Conservation (phyloP, 1,140 invertebrate genomes). For the Hermatobates lingyangjiaoensis region DNA sequence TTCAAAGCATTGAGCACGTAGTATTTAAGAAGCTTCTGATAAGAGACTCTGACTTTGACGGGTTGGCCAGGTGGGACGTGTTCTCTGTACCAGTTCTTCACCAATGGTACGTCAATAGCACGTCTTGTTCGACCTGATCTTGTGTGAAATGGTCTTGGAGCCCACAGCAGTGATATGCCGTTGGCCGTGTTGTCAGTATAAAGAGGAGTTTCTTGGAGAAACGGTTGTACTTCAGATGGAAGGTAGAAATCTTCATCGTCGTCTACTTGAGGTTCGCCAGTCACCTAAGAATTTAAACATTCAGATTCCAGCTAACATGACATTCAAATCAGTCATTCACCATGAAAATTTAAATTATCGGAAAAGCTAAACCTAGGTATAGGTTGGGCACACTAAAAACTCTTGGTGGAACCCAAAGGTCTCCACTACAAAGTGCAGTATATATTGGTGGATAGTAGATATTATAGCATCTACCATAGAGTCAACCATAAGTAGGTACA, state of each 20-base stretch:
- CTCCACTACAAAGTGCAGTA: too few relatives aligned
- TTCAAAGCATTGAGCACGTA: conserved; percentile 95
- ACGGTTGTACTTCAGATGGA: conserved; percentile 74
- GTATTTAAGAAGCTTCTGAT: conserved; percentile 96
- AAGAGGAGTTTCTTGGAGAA: conserved; percentile 83
- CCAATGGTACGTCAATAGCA: conserved; percentile 90
- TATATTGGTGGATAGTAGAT: too few relatives aligned
- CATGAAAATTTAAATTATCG: too few relatives aligned
- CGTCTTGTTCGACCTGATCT: conserved; percentile 49
- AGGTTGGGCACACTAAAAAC: too few relatives aligned
- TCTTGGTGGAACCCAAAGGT: too few relatives aligned
- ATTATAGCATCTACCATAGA: too few relatives aligned
- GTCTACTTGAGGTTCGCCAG: too few relatives aligned
- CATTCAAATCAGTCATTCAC: too few relatives aligned
- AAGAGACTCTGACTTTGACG: conserved; percentile 97
- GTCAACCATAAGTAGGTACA: too few relatives aligned
- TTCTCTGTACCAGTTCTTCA: conserved; percentile 94
- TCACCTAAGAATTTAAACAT: too few relatives aligned
- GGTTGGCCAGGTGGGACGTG: conserved; percentile 97
- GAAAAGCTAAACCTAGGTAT: too few relatives aligned
- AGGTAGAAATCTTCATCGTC: conserved; percentile 91
- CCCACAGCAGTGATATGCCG: conserved; percentile 96
- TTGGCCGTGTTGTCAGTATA: conserved; percentile 99
- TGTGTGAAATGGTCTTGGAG: conserved; percentile 91
- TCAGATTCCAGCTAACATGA: too few relatives aligned